Evolutionary conservation across 2,797 vertebrate species (phyloP).

Genomic region (Lateolabrax maculatus): DNA sequence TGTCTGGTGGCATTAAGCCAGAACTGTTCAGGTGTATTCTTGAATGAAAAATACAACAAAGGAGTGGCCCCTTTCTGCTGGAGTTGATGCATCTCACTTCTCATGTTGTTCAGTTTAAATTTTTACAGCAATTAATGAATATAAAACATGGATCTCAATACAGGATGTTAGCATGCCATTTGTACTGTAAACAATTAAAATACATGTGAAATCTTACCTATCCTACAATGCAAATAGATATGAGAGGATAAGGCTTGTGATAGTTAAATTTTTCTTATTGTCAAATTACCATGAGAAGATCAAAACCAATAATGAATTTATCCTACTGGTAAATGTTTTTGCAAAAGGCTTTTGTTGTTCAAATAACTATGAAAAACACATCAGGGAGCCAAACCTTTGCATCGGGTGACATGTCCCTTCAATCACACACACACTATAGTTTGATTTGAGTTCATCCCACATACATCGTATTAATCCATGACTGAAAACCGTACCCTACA

Average conservation of each 20-base stretch:
- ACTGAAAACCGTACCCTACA: conserved; percentile 2
- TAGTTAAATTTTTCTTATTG: not conserved
- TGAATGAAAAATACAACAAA: not conserved
- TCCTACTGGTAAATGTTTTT: not conserved
- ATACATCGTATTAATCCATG: not conserved
- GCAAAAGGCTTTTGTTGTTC: not conserved
- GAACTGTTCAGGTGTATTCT: not conserved
- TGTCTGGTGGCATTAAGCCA: not conserved
- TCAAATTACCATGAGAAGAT: not conserved
- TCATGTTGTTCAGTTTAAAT: not conserved
- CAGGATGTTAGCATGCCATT: not conserved
- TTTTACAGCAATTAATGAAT: not conserved
- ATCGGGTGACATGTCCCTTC: not conserved
- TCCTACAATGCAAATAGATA: not conserved
- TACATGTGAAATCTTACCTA: not conserved
- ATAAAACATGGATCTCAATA: not conserved
- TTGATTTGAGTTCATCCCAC: not conserved
- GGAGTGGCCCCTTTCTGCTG: not conserved
- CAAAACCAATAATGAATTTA: not conserved
- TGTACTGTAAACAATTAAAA: not conserved
- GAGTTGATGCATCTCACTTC: not conserved
- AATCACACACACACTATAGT: not conserved
- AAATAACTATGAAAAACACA: conserved; percentile 18
- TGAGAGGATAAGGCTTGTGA: not conserved
- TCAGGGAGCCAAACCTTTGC: not conserved